phyloP scores from a whole-genome alignment of 2,888 invertebrate genomes.

The Electrophaes corylata region DNA sequence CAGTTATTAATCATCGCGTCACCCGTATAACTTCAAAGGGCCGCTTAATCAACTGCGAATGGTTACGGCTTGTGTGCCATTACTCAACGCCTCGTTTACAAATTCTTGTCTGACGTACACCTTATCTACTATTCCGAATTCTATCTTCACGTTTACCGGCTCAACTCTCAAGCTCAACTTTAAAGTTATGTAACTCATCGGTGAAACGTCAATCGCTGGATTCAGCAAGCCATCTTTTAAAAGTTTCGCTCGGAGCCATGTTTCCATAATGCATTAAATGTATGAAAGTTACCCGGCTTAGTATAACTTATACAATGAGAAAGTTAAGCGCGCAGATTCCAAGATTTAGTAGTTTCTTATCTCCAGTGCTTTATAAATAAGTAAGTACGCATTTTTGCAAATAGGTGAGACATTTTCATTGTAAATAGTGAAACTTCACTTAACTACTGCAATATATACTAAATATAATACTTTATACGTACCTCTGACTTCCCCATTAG shows the following conservation, averaged over 20 bases:
- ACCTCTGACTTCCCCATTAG: no score
- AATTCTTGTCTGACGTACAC: slow-evolving; percentile 66
- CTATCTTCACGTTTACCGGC: slow-evolving; percentile 31
- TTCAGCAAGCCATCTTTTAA: slow-evolving; percentile 45
- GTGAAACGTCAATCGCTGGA: slow-evolving; percentile 46
- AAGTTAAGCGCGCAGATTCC: slow-evolving; percentile 36
- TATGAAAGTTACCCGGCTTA: slow-evolving; percentile 37
- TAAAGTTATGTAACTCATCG: slow-evolving; percentile 46
- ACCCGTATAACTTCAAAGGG: slow-evolving; percentile 70
- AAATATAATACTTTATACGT: no score
- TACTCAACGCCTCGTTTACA: slow-evolving; percentile 71
- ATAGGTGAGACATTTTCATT: slow-evolving; percentile 18
- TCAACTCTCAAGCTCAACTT: slow-evolving; percentile 35
- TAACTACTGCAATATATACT: no score
- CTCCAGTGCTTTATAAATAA: slow-evolving; percentile 25
- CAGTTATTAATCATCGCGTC: slow-evolving; percentile 77
- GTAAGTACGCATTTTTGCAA: slow-evolving; percentile 27
- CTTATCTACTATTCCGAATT: slow-evolving; percentile 52
- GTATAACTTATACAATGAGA: slow-evolving; percentile 40
- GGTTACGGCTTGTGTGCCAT: slow-evolving; percentile 67
- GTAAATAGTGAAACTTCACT: background rate
- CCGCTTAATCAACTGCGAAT: slow-evolving; percentile 78
- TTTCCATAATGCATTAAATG: slow-evolving; percentile 52
- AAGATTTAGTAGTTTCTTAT: slow-evolving; percentile 32
- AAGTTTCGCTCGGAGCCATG: slow-evolving; percentile 43